Evolutionary conservation across 2,888 invertebrate species (phyloP).

Genomic region (Apodemia duryi): DNA sequence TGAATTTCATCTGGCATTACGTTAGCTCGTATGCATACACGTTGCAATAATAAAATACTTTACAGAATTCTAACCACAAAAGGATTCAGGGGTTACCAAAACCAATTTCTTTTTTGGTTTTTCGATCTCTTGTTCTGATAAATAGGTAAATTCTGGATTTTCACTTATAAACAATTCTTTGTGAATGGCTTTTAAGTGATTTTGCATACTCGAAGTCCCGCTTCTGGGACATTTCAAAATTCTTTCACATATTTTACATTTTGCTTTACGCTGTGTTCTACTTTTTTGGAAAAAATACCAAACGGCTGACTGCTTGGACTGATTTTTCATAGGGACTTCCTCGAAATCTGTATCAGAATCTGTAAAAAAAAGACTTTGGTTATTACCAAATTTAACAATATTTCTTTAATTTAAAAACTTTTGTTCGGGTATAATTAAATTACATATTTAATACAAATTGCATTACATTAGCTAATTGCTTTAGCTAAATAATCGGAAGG

Average conservation of each 20-base stretch:
- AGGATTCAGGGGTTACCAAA: not conserved
- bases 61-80: not conserved
- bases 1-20: too few relatives aligned
- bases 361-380: not conserved
- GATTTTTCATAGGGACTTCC: not conserved
- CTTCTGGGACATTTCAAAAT: not conserved
- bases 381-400: not conserved
- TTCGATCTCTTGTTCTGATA: not conserved
- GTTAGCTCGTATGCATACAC: too few relatives aligned
- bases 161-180: not conserved
- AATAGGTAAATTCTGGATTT: not conserved
- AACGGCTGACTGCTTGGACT: not conserved
- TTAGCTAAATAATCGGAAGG: too few relatives aligned
- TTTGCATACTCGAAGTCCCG: not conserved
- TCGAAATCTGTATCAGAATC: not conserved
- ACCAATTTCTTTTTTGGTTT: not conserved
- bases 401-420: too few relatives aligned
- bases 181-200: not conserved
- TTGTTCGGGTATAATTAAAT: too few relatives aligned
- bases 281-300: constrained; percentile 5
- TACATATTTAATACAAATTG: too few relatives aligned
- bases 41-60: too few relatives aligned
- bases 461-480: too few relatives aligned
- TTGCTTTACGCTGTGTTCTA: not conserved
- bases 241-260: not conserved